Evolutionary conservation across 2,888 invertebrate species (phyloP).

Genomic region (Caenorhabditis doughertyi): DNA sequence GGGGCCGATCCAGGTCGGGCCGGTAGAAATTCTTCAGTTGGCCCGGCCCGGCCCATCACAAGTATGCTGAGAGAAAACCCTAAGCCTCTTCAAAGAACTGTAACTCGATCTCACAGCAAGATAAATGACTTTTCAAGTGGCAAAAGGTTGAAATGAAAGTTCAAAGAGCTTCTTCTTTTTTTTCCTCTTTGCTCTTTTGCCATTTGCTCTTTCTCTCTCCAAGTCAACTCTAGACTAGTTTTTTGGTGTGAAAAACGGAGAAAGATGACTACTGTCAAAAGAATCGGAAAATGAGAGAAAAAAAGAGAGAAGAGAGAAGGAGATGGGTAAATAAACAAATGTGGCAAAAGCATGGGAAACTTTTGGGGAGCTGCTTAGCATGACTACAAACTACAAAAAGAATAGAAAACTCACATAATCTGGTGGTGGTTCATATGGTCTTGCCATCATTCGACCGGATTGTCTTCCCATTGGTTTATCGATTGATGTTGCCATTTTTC

Average conservation of each 20-base stretch:
- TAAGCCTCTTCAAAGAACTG: no score
- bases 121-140: no score
- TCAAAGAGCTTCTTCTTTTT: no score
- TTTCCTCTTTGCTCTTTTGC: neutral
- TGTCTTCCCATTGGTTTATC: slow-evolving; percentile 42
- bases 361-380: neutral
- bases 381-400: no score
- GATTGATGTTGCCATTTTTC: slow-evolving; percentile 37
- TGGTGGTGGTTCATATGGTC: slow-evolving; percentile 74
- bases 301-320: neutral
- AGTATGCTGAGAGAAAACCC: no score
- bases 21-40: no score
- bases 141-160: no score
- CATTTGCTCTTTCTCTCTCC: no score
- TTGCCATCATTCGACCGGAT: slow-evolving; percentile 44
- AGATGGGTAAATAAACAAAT: slow-evolving; percentile 36
- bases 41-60: no score
- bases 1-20: no score
- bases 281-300: slow-evolving; percentile 8
- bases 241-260: slow-evolving; percentile 12
- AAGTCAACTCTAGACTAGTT: neutral
- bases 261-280: slow-evolving; percentile 39
- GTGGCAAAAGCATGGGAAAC: neutral
- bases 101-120: no score
- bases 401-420: slow-evolving; percentile 71